Evolutionary conservation across 2,888 invertebrate genomes (phyloP), one percentile per base, ranked within the genome.

Genomic region (Drosophila mimica): DNA sequence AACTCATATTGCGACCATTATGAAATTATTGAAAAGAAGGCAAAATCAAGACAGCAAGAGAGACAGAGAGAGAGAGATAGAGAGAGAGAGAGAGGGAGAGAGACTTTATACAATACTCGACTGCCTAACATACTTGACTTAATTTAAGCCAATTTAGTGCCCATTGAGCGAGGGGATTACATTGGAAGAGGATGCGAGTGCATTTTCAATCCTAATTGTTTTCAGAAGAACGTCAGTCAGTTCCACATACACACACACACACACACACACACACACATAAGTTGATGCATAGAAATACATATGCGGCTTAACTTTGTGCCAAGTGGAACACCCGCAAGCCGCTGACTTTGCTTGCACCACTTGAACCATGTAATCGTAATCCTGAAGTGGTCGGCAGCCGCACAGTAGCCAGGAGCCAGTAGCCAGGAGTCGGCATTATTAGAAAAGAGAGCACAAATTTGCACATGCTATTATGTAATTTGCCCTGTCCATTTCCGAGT

Each of bases 141-240:
- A 89, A 92, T 93, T 91, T 93, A 92, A 93, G 92, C 93, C 93
- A 92, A 93, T 93, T 93, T 90, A 76, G 86, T 81, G 81, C 70
- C 73, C 85, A 80, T 85, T 86, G 76, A 90, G 76, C 70, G 80
- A 61, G 72, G 62, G 78, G 86, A 79, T 82, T 88, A 75, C 71
- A 79, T 61, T 71, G 54, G 54, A 53, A 56, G 53, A 66, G 71
- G 51, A 74, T 76, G 71, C 53, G 82, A 82, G 75, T 83, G 71
- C 71, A 62, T 58, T 61, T 76, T 72, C 72, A 74, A 79, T 69
- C 66, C 74, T 82, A 80, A 87, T 89, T 90, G 88, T 84, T 83
- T 72, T 71, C 63, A 53, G 69, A 76, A 65, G 70, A 71, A 65
- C 62, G 15, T 25, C 15, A 20, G 28, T 57, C 38, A 49, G 40